Conservation (phyloP, 2,113 vertebrate species). For the Choloepus hoffmanni region DNA sequence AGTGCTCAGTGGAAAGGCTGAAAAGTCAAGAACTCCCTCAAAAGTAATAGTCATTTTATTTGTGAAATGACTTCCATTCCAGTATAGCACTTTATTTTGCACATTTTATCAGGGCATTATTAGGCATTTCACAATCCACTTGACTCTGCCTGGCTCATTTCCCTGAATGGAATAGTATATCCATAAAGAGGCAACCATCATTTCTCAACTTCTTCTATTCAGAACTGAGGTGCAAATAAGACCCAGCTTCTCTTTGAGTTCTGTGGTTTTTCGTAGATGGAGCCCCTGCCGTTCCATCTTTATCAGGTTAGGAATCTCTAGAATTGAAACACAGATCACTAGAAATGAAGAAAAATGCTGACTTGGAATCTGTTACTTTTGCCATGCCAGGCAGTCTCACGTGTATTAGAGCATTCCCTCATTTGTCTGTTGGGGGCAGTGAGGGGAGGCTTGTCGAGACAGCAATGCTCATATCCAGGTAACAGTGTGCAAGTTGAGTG, state of each 20-base stretch:
- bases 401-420: neutral
- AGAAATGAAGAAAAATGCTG: neutral
- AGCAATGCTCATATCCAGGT: neutral
- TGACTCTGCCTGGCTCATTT: slow-evolving; percentile 45
- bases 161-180: slow-evolving; percentile 34
- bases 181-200: neutral
- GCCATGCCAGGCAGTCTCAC: neutral
- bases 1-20: slow-evolving; percentile 28
- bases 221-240: neutral
- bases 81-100: slow-evolving; percentile 51
- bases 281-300: neutral
- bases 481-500: neutral
- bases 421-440: neutral
- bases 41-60: slow-evolving; percentile 57
- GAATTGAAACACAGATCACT: neutral
- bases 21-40: slow-evolving; percentile 60
- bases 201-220: slow-evolving; percentile 55
- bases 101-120: slow-evolving; percentile 48
- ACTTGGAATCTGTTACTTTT: neutral
- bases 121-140: slow-evolving; percentile 14
- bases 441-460: neutral
- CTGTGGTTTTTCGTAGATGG: neutral
- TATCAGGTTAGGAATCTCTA: neutral
- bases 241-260: neutral
- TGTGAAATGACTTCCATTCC: slow-evolving; percentile 68